Base-by-base conservation (phyloP, 1,140 invertebrate species). In the Pseudomyrmex dendroicus region DNA sequence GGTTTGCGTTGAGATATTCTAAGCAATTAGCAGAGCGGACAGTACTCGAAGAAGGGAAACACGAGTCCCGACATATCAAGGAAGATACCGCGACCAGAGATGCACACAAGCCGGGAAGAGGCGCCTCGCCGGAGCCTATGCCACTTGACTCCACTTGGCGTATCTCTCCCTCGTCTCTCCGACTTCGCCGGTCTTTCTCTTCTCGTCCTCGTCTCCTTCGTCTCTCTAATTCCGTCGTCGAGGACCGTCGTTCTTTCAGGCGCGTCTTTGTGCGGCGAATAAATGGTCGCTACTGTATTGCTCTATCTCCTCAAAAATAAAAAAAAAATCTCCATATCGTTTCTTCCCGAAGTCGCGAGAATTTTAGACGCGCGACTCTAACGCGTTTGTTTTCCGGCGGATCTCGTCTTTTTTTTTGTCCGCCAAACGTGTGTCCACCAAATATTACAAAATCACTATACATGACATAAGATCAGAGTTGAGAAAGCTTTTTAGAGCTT, bases 121-220 rank as follows among this genome's bases (percentile, higher is more conserved):
- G 12, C 59, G n/a, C 56, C 90, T 59, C 10, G 67, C 15, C 57
- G 89, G 89, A 91, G 90, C 89, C 89, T 86, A 80, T 70, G 70
- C 90, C 90, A 92, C 91, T 92, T 92, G 90, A 92, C 91, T 90
- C 90, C 90, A 92, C 91, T 92, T 92, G 89, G 70, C 83, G 78
- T 82, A 63, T 80, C 52, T 84, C 35, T 73, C 50, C 67, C n/a
- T 12, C 70, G 20, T n/a, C 35, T 66, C 61, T 77, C 22, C 22
- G 8, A 9, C 17, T 17, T 8, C 13, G 3, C 9, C 5, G 35
- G 2, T 20, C 63, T 50, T 52, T 46, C 44, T 66, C 59, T 50
- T 22, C 68, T 17, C 35, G 3, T 73, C 54, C 25, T 48, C 9
- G 22, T 68, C 17, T 4, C 35, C 35, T 35, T 35, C 61, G 1